Base-by-base conservation (phyloP, 2,888 invertebrate genomes). In the Dolichomitus sp. region DNA sequence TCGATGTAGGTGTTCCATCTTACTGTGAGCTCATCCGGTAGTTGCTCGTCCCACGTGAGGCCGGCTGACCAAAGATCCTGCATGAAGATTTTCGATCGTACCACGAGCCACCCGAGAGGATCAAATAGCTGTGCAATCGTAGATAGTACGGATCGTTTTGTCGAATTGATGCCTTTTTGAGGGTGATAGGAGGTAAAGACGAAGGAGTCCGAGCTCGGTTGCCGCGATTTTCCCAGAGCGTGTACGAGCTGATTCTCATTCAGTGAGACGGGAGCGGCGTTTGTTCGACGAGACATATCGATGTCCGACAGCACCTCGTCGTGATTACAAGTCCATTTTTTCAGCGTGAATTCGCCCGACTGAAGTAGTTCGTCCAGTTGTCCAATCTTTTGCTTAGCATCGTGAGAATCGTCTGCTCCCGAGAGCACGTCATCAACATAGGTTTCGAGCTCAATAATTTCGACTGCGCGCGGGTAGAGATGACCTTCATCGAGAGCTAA, bases 341-440 rank as follows among this genome's bases (percentile, higher is more conserved):
- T 27, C 6, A 81, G 63, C 14, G 45, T 12, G 12, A 81, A 81
- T 5, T 76, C 50, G n/a, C 81, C 81, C 7, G 50, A 52, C 12
- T n/a, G 12, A 50, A 68, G 63, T 17, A 68, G n/a, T n/a, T 17
- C 17, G 9, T 11, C n/a, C 1, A 61, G 0, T 37, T 61, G 37
- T 6, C 37, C 17, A 11, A 17, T 4, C 11, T 37, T 61, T 3
- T 61, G 7, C 2, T 6, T 14, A n/a, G 48, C 57, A 1, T 30
- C 50, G 3, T 1, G 12, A 37, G 33, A 6, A 4, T 14, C 17
- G 17, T 48, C 17, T 4, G 48, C 68, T n/a, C 33, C 37, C 5
- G 50, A 50, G 2, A 68, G 37, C 6, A 52, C 33, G 12, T 68
- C 68, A 33, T 68, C 61, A 30, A 30, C 76, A 37, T 19, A 69